Evolutionary conservation across 2,113 vertebrate species (phyloP).

Genomic region (Scomber japonicus): DNA sequence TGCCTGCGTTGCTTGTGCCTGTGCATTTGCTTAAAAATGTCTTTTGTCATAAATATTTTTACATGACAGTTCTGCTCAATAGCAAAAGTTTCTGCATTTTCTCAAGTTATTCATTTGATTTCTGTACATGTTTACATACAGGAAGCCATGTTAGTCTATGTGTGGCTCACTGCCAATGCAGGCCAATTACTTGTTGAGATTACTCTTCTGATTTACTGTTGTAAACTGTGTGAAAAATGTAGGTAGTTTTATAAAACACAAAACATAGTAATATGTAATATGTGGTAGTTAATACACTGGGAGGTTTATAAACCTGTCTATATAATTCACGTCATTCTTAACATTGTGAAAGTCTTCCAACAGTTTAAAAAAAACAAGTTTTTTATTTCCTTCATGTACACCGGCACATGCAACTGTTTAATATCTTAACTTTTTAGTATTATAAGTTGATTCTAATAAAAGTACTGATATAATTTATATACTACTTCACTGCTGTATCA

Average conservation of each 20-base stretch:
- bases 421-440: neutral
- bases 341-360: slow-evolving; percentile 24
- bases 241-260: neutral
- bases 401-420: slow-evolving; percentile 3
- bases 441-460: slow-evolving; percentile 30
- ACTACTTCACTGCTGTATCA: neutral
- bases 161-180: slow-evolving; percentile 29
- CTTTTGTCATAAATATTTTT: slow-evolving; percentile 14
- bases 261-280: neutral
- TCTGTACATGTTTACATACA: slow-evolving; percentile 63
- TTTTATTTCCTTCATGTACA: slow-evolving; percentile 10
- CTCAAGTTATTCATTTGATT: neutral
- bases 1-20: slow-evolving; percentile 77
- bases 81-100: neutral
- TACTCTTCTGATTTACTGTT: slow-evolving; percentile 17
- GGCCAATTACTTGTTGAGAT: slow-evolving; percentile 49
- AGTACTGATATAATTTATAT: slow-evolving; percentile 7
- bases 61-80: neutral
- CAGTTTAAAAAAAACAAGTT: neutral
- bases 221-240: slow-evolving; percentile 6
- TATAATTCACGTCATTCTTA: neutral
- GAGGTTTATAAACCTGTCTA: neutral
- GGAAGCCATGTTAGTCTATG: slow-evolving; percentile 34
- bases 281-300: neutral
- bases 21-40: slow-evolving; percentile 54